phyloP scores from a whole-genome alignment of 2,113 vertebrate genomes.

The Cervus canadensis region DNA sequence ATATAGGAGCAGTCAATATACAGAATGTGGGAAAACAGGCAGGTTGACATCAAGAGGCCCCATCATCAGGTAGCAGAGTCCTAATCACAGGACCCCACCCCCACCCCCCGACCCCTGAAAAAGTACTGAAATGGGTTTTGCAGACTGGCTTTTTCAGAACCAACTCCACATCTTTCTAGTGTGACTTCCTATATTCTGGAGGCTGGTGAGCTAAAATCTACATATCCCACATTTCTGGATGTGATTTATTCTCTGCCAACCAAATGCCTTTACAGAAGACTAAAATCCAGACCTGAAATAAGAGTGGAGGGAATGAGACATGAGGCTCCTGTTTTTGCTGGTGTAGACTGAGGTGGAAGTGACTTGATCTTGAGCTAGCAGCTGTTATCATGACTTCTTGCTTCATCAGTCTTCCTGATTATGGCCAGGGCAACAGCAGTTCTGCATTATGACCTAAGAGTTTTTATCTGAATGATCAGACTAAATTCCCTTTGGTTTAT shows the following conservation, averaged over 20 bases:
- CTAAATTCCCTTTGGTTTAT: background rate
- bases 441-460: background rate
- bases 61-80: background rate
- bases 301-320: background rate
- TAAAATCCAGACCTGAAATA: background rate
- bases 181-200: background rate
- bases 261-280: background rate
- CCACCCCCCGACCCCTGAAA: rapidly evolving
- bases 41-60: background rate
- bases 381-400: background rate
- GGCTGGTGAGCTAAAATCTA: background rate
- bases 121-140: too few species aligned
- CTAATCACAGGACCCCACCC: too few species aligned
- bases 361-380: background rate
- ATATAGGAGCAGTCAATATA: background rate
- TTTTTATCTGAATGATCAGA: background rate
- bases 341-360: background rate
- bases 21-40: background rate
- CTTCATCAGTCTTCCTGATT: background rate
- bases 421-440: background rate
- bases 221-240: background rate
- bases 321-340: background rate
- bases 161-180: background rate
- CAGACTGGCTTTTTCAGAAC: background rate
- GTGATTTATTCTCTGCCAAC: background rate